A percentile compares a stretch with the other conserved stretches of the same genome.
Conservation (phyloP, 2,888 invertebrate genomes). For the Netelia fuscicornis region DNA sequence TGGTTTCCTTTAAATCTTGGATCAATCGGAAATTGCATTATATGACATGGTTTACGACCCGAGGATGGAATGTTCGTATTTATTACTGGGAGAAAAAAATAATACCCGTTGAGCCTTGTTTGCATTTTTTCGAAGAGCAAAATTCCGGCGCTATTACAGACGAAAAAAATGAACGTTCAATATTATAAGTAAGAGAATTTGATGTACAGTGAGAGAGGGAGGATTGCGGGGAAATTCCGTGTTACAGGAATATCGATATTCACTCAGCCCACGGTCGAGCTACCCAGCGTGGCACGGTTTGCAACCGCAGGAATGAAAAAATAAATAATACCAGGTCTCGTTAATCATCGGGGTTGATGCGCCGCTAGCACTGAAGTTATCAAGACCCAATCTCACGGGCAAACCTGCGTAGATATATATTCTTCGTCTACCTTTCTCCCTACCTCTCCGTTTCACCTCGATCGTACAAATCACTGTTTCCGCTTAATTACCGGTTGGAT, state of each 20-base stretch:
- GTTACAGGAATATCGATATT: conserved; percentile 64
- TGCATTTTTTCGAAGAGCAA: too few relatives aligned
- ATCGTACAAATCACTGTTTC: conserved; percentile 69
- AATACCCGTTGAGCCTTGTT: too few relatives aligned
- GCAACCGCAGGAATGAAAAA: conserved; percentile 41
- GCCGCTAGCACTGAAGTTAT: conserved; percentile 56
- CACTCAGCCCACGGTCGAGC: conserved; percentile 31
- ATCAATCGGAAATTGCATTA: too few relatives aligned
- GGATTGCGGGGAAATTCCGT: conserved; percentile 32
- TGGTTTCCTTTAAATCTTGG: too few relatives aligned
- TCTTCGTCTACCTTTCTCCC: conserved; percentile 16
- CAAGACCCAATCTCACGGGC: conserved; percentile 57
- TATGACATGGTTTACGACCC: too few relatives aligned
- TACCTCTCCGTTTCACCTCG: conserved; percentile 35
- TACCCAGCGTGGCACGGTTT: conserved; percentile 23
- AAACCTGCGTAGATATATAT: conserved; percentile 3
- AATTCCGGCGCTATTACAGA: not conserved
- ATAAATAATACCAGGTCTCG: conserved; percentile 63
- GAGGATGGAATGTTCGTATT: too few relatives aligned
- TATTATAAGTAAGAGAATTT: conserved; percentile 42
- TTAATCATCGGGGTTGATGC: conserved; percentile 63
- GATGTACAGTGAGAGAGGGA: not conserved
- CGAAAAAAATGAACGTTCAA: conserved; percentile 47
- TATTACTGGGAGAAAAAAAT: too few relatives aligned
- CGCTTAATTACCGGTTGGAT: conserved; percentile 65